Evolutionary conservation across 1,140 invertebrate species (phyloP), one percentile per base, ranked within the genome.

Genomic region (Drosophila pectinifera): DNA sequence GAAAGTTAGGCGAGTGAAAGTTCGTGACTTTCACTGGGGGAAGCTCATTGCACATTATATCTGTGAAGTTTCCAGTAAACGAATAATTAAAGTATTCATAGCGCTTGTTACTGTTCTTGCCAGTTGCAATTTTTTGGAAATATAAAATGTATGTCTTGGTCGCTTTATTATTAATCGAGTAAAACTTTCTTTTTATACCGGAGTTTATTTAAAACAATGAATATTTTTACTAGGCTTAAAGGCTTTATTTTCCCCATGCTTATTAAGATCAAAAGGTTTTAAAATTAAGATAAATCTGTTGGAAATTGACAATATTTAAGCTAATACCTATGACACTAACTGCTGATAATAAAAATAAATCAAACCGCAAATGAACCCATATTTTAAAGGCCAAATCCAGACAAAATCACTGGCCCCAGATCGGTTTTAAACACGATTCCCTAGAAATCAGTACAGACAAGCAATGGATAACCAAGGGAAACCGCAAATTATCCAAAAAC

Each of bases 401-500:
- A 55, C n/a, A 55, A 39, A 24, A 4, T 20, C 13, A n/a, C 1
- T 14, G 6, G 14, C 5, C n/a, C 16, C 2, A 24, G 42, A 56
- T 18, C n/a, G 20, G 14, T 18, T 53, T 59, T 18, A 1, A 20
- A 48, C 36, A 39, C 7, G 31, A 28, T 28, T 28, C 18, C 6
- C 24, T 11, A 34, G 64, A 65, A 72, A 42, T 36, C 36, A 5
- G 7, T 6, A 7, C 8, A 7, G 38, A 3, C n/a, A 8, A 7
- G 7, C 4, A n/a, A 16, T 31, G 24, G 34, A 31, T 64, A 18
- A 14, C 16, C 28, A 18, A 6, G 13, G 22, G 48, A 63, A 61
- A 51, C 70, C 49, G 51, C 57, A 73, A 73, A 73, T 70, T 70
- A 56, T 48, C 65, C 42, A 62, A 41, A 54, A 63, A 34, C 43